Conservation (phyloP, 2,888 invertebrate species). For the Dryococelus australis region DNA sequence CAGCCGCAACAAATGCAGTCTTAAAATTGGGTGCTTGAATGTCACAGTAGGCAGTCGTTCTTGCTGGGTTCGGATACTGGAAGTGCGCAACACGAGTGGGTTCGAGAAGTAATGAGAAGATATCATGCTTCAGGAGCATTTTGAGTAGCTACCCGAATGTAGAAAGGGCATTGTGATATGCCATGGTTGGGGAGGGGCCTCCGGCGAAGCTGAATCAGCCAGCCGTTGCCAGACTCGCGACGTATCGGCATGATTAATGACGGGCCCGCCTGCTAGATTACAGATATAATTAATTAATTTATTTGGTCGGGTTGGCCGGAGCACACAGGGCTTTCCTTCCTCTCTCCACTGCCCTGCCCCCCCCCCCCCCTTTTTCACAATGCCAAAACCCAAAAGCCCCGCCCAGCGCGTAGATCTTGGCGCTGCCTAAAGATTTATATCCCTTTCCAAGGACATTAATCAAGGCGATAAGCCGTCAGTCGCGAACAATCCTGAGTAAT, state of each 20-base stretch:
- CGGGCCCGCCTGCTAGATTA: not conserved
- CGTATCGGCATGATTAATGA: constrained; percentile 10
- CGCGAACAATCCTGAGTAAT: not conserved
- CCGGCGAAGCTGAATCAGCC: not conserved
- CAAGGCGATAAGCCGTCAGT: constrained; percentile 3
- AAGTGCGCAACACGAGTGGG: no score
- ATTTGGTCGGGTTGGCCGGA: constrained; percentile 16
- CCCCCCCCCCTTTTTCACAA: no score
- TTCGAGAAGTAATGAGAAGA: no score
- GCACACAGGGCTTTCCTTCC: not conserved
- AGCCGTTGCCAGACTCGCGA: not conserved
- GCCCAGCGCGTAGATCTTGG: not conserved
- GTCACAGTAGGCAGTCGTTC: no score
- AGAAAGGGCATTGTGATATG: no score
- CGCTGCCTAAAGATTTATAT: not conserved
- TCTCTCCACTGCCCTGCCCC: not conserved
- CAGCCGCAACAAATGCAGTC: no score
- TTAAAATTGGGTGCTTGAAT: no score
- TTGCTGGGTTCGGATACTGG: no score
- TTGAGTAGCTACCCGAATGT: no score
- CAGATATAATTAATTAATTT: constrained; percentile 16
- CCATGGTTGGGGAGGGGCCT: no score
- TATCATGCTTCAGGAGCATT: no score
- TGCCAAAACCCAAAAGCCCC: not conserved
- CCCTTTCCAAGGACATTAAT: not conserved